A percentile compares a stretch with the other conserved stretches of the same genome.
phyloP scores from a whole-genome alignment of 2,888 invertebrate genomes.

The Sinodicranocentrus sp. region DNA sequence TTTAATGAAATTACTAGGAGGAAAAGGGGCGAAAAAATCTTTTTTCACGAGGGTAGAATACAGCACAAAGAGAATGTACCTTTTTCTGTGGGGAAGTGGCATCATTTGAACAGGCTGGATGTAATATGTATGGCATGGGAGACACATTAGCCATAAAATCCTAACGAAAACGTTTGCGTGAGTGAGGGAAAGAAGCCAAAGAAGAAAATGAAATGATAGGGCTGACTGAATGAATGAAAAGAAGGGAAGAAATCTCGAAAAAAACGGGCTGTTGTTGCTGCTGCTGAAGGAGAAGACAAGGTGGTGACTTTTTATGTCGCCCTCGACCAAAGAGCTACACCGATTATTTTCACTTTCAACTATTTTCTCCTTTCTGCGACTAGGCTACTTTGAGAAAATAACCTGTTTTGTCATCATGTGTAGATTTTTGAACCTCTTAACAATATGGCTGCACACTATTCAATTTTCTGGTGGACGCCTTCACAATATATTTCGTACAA shows the following conservation, averaged over 20 bases:
- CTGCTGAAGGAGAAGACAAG: background rate
- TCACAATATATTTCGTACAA: no score
- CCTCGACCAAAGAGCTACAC: slow-evolving; percentile 24
- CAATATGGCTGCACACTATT: no score
- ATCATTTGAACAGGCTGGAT: slow-evolving; percentile 13
- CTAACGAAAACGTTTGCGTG: slow-evolving; percentile 49
- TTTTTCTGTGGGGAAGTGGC: slow-evolving; percentile 31
- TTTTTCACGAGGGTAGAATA: slow-evolving; percentile 54
- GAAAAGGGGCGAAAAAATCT: slow-evolving; percentile 63
- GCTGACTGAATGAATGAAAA: slow-evolving; percentile 35
- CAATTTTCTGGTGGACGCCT: no score
- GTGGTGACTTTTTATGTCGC: slow-evolving; percentile 25
- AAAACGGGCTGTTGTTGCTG: no score
- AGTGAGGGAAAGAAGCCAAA: slow-evolving; percentile 47
- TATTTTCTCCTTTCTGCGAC: no score
- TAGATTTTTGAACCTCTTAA: no score
- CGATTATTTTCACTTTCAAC: slow-evolving; percentile 59
- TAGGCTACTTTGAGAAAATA: no score
- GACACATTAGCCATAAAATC: slow-evolving; percentile 59
- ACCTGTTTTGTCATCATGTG: no score
- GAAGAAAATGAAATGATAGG: slow-evolving; percentile 49
- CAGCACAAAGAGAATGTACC: slow-evolving; percentile 30
- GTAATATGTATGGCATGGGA: slow-evolving; percentile 23
- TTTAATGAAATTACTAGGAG: slow-evolving; percentile 63
- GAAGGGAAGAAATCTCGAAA: slow-evolving; percentile 26